Base-by-base conservation (phyloP, 2,888 invertebrate genomes). In the Spisula solida region DNA sequence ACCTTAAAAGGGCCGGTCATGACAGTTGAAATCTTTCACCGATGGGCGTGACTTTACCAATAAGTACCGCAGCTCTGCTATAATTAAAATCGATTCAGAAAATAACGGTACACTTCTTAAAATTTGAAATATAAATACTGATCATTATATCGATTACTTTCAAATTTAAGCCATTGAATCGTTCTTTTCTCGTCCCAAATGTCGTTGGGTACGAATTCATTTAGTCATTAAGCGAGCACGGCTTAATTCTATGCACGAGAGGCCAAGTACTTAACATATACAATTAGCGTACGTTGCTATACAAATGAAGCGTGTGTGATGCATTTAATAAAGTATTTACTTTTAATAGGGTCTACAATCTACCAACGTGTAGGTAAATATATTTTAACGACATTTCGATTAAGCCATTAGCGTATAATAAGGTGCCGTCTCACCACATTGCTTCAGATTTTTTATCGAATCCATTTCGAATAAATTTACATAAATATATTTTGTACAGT, bases 1-100 rank as follows among this genome's bases (percentile, higher is more conserved):
- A 70, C 80, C 80, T 88, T 85, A 55, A 55, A 75, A 79, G 85
- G 55, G 78, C 56, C 34, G 75, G 85, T 78, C 25, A 29, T 31
- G 20, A 47, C 31, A 48, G 25, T 56, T 20, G 51, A 51, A 31
- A 75, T 75, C 18, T 75, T 75, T 75, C 75, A 75, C 14, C 34
- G 31, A 20, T 51, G 75, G 70, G 75, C 83, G 83, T 83, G 83
- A 51, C 70, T 51, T n/a, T 75, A 29, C 51, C 75, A 75, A 83
- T 75, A 48, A 51, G 41, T 25, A 48, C 29, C 12, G 0, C 16
- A 75, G 12, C 25, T 18, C 10, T 14, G 47, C 12, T 83, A 75
- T 31, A 70, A 51, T 75, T 18, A 47, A 31, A 82, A 60, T 82
- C n/a, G 16, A 82, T 75, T 83, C 25, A 20, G 1, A 18, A 41